Conservation (phyloP, 2,113 vertebrate species). For the Thalassarche chlororhynchos region DNA sequence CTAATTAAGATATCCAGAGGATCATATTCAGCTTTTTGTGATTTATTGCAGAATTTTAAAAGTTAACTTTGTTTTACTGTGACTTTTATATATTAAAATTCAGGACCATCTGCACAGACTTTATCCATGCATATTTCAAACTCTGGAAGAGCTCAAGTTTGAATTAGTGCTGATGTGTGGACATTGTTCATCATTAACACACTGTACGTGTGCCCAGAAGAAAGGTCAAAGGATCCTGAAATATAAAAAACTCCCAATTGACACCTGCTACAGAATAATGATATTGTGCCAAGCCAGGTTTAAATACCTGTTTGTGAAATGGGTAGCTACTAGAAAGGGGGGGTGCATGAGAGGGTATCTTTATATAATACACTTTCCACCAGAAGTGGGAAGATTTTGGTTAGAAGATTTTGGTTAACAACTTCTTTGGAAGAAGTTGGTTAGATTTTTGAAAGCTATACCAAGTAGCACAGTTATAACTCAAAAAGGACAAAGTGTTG, state of each 20-base stretch:
- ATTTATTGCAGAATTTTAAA: constrained; percentile 69
- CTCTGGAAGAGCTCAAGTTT: constrained; percentile 66
- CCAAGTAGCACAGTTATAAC: not conserved
- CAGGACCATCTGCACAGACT: constrained; percentile 63
- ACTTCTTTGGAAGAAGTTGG: not conserved
- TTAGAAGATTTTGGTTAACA: no score
- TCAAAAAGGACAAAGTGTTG: not conserved
- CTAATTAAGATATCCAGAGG: constrained; percentile 65
- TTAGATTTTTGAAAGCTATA: not conserved
- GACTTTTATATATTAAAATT: constrained; percentile 72
- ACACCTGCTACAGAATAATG: constrained; percentile 51
- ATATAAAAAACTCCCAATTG: constrained; percentile 24
- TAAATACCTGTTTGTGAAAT: not conserved
- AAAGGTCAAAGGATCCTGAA: constrained; percentile 69
- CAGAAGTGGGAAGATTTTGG: no score
- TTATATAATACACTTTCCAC: not conserved
- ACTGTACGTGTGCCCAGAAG: constrained; percentile 57
- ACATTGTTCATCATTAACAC: constrained; percentile 73
- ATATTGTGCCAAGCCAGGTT: not conserved
- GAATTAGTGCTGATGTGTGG: constrained; percentile 74
- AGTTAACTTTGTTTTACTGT: constrained; percentile 73
- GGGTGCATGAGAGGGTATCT: not conserved
- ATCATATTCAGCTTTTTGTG: constrained; percentile 61
- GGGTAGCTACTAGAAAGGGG: not conserved
- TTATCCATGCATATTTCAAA: constrained; percentile 73